Percentiles rank a stretch among this genome's conserved stretches.
phyloP scores from a whole-genome alignment of 2,113 vertebrate species.

The Pelmatolapia mariae region DNA sequence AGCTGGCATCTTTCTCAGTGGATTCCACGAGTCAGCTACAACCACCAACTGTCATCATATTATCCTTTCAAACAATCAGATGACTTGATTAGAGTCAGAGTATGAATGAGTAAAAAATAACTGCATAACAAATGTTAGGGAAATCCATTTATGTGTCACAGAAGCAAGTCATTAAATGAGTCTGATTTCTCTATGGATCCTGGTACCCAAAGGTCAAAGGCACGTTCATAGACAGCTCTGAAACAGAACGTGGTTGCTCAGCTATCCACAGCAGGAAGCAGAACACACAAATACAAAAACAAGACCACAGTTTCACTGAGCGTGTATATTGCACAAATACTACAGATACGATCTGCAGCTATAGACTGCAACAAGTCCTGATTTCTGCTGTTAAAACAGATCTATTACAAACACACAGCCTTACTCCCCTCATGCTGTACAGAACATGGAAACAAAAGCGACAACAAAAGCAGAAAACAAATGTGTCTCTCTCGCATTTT shows the following conservation, averaged over 20 bases:
- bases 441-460: neutral
- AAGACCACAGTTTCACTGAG: neutral
- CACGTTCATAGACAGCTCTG: neutral
- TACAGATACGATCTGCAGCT: neutral
- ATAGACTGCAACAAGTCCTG: neutral
- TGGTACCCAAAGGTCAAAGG: neutral
- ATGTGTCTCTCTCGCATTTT: neutral
- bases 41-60: neutral
- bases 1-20: neutral
- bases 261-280: neutral
- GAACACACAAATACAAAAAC: neutral
- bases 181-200: neutral
- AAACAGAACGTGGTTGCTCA: neutral
- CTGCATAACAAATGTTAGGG: neutral
- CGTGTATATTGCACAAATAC: neutral
- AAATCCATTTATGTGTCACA: rapidly evolving
- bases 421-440: neutral
- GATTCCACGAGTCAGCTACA: neutral
- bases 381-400: neutral
- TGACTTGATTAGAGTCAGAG: neutral
- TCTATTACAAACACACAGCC: neutral
- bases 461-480: neutral
- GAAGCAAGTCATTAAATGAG: neutral
- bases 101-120: neutral
- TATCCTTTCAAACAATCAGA: neutral